Conservation (phyloP, 2,113 vertebrate species). For the Sprattus sprattus region DNA sequence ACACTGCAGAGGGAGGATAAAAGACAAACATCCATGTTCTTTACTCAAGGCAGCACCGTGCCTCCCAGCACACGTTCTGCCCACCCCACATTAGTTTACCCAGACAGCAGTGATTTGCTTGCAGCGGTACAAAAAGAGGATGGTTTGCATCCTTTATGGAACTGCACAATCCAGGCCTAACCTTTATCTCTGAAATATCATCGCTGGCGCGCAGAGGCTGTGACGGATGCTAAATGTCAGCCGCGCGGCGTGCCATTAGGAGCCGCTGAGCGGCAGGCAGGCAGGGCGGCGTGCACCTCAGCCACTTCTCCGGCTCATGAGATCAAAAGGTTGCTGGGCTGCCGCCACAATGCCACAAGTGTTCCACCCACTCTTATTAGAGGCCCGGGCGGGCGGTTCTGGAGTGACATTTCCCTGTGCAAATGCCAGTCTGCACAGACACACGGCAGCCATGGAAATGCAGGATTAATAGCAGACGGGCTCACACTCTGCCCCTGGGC, state of each 20-base stretch:
- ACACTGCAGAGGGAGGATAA: background rate
- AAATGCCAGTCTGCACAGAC: conserved; percentile 42
- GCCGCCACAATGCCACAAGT: conserved; percentile 7
- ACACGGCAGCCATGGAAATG: conserved; percentile 39
- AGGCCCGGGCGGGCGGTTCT: conserved; percentile 32
- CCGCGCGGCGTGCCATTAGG: background rate
- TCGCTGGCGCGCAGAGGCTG: background rate
- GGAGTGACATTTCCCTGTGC: conserved; percentile 50
- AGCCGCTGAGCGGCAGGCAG: background rate
- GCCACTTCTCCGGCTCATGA: conserved; percentile 21
- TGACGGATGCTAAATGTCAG: conserved; percentile 43
- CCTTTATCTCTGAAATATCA: conserved; percentile 13
- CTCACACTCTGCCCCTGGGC: background rate
- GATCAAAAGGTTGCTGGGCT: conserved; percentile 43
- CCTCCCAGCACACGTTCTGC: background rate
- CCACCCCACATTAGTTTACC: background rate
- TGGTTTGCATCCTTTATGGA: background rate
- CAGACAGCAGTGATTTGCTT: background rate
- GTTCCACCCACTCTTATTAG: conserved; percentile 39
- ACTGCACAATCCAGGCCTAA: background rate
- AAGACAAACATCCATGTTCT: background rate
- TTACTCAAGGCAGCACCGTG: background rate
- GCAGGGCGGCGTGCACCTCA: conserved; percentile 15
- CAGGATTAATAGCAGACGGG: background rate
- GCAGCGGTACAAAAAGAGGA: background rate